Evolutionary conservation across 2,888 invertebrate genomes (phyloP).

Genomic region (Agrochola lychnidis): DNA sequence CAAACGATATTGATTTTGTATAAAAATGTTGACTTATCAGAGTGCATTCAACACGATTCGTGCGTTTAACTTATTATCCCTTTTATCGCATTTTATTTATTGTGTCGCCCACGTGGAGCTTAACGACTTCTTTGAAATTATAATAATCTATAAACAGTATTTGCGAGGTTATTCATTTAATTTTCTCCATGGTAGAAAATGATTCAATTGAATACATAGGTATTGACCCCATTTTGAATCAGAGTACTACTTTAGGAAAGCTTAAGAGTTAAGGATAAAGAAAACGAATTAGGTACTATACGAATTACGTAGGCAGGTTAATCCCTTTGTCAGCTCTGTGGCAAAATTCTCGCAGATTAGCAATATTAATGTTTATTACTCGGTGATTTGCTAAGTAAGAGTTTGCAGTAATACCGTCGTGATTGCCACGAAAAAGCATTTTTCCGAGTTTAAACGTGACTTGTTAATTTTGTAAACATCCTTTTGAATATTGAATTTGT

Average conservation of each 20-base stretch:
- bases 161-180: neutral
- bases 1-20: constrained; percentile 81
- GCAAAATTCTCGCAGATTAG: constrained; percentile 47
- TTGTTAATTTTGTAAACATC: constrained; percentile 43
- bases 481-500: constrained; percentile 40
- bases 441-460: constrained; percentile 44
- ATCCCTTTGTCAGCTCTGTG: constrained; percentile 49
- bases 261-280: constrained; percentile 31
- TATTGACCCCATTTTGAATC: constrained; percentile 20
- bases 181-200: neutral
- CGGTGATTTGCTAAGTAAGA: constrained; percentile 50
- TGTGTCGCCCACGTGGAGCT: constrained; percentile 28
- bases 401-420: constrained; percentile 54
- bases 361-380: constrained; percentile 60
- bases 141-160: constrained; percentile 10
- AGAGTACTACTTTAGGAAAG: constrained; percentile 20
- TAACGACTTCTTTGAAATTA: constrained; percentile 41
- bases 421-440: constrained; percentile 52
- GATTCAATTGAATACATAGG: neutral
- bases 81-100: constrained; percentile 49
- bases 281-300: constrained; percentile 33
- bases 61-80: constrained; percentile 34
- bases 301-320: constrained; percentile 29
- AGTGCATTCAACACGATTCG: constrained; percentile 37
- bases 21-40: constrained; percentile 61